Evolutionary conservation across 2,888 invertebrate species (phyloP).

Genomic region (Phyllotreta cruciferae): DNA sequence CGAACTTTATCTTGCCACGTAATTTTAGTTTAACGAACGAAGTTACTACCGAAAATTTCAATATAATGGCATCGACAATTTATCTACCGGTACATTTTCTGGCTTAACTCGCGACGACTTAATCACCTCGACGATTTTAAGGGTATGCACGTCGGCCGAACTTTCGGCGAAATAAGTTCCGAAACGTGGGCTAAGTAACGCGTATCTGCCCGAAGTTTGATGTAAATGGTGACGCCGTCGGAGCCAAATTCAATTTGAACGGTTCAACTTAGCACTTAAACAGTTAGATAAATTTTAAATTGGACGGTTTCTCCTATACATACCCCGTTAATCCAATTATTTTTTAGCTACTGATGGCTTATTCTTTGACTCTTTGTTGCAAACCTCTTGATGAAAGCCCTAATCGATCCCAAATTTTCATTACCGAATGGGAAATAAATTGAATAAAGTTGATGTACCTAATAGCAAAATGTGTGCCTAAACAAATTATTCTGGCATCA

Average conservation of each 20-base stretch:
- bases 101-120: slow-evolving; percentile 21
- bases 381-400: too few relatives aligned
- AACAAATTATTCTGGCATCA: too few relatives aligned
- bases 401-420: too few relatives aligned
- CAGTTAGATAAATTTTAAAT: slow-evolving; percentile 10
- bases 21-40: too few relatives aligned
- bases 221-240: slow-evolving; percentile 13
- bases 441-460: too few relatives aligned
- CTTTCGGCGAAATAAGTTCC: slow-evolving; percentile 21
- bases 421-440: too few relatives aligned
- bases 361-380: too few relatives aligned
- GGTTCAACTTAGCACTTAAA: slow-evolving; percentile 16
- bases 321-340: too few relatives aligned
- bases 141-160: neutral
- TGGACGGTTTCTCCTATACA: too few relatives aligned
- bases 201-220: slow-evolving; percentile 5
- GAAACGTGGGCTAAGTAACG: slow-evolving; percentile 20
- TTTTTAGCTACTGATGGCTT: too few relatives aligned
- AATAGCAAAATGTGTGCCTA: too few relatives aligned
- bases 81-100: slow-evolving; percentile 19
- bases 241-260: slow-evolving; percentile 12
- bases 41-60: slow-evolving; percentile 9
- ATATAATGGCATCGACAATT: slow-evolving; percentile 8
- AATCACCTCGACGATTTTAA: slow-evolving; percentile 17
- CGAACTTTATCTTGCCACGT: too few relatives aligned